A percentile compares a stretch with the other conserved stretches of the same genome.
Conservation (phyloP, 2,113 vertebrate genomes). For the Pangasianodon gigas region DNA sequence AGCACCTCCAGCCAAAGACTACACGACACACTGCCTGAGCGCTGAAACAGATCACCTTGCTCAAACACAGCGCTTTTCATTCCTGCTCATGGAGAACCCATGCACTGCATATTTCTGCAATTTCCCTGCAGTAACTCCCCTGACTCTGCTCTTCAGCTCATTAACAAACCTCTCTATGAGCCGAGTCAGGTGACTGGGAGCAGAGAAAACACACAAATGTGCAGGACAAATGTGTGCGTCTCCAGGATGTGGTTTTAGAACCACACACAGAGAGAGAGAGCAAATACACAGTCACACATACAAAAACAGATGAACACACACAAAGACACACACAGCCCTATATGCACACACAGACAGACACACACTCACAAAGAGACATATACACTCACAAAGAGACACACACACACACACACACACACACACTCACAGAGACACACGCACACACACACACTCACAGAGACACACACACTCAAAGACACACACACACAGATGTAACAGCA, state of each 20-base stretch:
- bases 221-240: background rate
- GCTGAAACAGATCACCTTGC: background rate
- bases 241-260: background rate
- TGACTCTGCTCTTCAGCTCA: background rate
- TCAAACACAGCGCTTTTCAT: background rate
- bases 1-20: background rate
- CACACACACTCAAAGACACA: too few relatives aligned
- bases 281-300: background rate
- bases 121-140: background rate
- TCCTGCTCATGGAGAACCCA: background rate
- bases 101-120: background rate
- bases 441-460: too few relatives aligned
- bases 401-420: background rate
- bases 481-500: constrained; percentile 7
- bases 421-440: too few relatives aligned
- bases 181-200: background rate
- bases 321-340: background rate
- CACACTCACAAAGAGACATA: background rate
- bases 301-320: background rate
- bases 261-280: background rate
- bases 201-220: background rate
- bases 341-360: background rate
- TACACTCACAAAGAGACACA: too few relatives aligned
- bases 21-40: constrained; percentile 18
- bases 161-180: background rate